These are phyloP conservation scores for Philantomba maxwellii DNA, from an alignment of 2,113 vertebrate species.

Conservation along the genomic window DNA sequence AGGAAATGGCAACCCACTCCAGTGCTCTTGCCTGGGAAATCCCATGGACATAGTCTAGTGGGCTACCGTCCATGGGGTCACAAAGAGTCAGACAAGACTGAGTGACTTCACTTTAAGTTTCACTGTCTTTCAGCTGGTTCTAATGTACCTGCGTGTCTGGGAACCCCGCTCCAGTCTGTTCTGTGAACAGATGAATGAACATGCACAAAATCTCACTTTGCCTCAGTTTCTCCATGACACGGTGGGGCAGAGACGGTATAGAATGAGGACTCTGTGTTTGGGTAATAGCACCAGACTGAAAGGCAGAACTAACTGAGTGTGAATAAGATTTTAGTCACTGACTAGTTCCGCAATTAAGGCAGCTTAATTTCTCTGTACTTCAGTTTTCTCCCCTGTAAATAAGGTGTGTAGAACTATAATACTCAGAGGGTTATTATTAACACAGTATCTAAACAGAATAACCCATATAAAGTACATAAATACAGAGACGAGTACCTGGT, in stretches of 20 bases:
- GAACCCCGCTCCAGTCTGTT: background rate
- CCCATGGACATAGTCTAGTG: background rate
- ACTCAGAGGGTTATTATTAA: background rate
- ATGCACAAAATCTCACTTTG: background rate
- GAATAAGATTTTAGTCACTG: background rate
- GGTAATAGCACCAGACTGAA: background rate
- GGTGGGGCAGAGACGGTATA: fast-evolving
- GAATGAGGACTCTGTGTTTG: background rate
- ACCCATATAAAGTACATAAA: background rate
- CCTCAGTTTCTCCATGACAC: background rate
- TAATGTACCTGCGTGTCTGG: background rate
- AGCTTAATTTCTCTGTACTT: background rate
- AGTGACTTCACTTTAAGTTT: background rate
- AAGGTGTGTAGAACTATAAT: background rate
- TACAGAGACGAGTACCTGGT: background rate
- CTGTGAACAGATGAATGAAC: background rate
- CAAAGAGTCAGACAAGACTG: background rate
- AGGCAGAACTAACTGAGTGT: background rate
- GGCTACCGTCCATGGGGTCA: background rate
- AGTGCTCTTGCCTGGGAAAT: background rate
- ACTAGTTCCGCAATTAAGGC: background rate
- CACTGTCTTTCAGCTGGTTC: background rate
- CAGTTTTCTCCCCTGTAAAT: background rate
- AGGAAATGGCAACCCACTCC: background rate
- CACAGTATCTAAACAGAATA: background rate